Evolutionary conservation across 92 coral and sea anemone species (phyloP).

Genomic region (Palythoa heliodiscus): DNA sequence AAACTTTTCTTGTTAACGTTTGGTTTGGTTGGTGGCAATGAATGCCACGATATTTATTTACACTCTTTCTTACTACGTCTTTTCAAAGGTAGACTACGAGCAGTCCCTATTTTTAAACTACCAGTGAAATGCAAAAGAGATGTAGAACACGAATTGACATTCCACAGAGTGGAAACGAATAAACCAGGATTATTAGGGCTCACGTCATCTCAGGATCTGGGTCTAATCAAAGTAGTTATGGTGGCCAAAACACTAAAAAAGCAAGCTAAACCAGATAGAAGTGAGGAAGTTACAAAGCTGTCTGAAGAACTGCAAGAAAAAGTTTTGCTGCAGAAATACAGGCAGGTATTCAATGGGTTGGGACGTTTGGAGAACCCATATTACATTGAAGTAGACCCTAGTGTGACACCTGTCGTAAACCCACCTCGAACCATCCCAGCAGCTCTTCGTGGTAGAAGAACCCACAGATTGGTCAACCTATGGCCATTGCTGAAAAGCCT

Average conservation of each 20-base stretch:
- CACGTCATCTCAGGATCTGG: slow-evolving; percentile 50
- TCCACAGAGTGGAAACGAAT: slow-evolving; percentile 41
- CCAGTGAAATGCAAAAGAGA: too few species aligned
- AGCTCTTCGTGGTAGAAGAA: too few species aligned
- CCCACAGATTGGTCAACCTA: too few species aligned
- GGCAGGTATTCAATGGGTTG: slow-evolving; percentile 56
- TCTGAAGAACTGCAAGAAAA: slow-evolving; percentile 41
- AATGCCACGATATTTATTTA: too few species aligned
- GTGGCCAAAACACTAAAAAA: slow-evolving; percentile 41
- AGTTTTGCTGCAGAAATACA: slow-evolving; percentile 37
- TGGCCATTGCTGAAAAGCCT: slow-evolving; percentile 47
- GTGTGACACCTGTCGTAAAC: slow-evolving; percentile 51
- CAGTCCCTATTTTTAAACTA: too few species aligned
- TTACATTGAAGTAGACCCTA: slow-evolving; percentile 59
- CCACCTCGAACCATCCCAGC: too few species aligned
- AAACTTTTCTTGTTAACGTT: too few species aligned
- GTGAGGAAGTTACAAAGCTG: slow-evolving; percentile 31
- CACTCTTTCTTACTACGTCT: too few species aligned
- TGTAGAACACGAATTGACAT: too few species aligned
- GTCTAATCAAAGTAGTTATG: too few species aligned
- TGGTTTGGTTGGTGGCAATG: too few species aligned
- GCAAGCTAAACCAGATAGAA: slow-evolving; percentile 36
- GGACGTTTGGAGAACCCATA: slow-evolving; percentile 59
- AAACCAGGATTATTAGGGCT: slow-evolving; percentile 48
- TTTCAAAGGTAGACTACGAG: too few species aligned